Evolutionary conservation across 2,113 vertebrate genomes (phyloP).

Genomic region (Chascanopsetta lugubris): DNA sequence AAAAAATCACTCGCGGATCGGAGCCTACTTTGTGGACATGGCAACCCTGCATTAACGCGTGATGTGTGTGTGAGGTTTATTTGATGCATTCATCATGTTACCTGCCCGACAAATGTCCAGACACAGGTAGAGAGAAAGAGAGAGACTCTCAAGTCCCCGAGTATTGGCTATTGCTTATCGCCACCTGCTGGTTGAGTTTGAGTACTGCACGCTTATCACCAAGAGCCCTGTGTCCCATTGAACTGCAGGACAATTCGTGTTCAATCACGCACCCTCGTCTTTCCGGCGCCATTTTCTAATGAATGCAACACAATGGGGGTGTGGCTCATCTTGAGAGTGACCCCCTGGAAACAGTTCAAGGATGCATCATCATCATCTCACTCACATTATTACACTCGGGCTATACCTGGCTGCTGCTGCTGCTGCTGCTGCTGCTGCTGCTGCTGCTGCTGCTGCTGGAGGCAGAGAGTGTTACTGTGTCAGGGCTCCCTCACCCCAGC

Average conservation of each 20-base stretch:
- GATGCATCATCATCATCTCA: neutral
- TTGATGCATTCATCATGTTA: slow-evolving; percentile 13
- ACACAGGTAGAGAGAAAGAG: neutral
- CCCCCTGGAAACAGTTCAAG: neutral
- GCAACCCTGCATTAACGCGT: neutral
- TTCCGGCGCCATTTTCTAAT: neutral
- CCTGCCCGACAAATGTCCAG: neutral
- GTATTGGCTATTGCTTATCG: slow-evolving; percentile 15
- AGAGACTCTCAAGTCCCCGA: neutral
- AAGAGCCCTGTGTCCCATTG: neutral
- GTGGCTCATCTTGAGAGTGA: neutral
- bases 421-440: too few relatives aligned
- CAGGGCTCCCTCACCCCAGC: too few relatives aligned
- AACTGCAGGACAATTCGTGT: neutral
- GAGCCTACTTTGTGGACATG: slow-evolving; percentile 13
- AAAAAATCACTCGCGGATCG: slow-evolving; percentile 33
- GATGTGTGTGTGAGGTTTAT: neutral
- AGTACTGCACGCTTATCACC: neutral
- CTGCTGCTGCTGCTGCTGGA: too few relatives aligned
- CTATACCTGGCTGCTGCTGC: neutral
- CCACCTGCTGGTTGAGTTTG: slow-evolving; percentile 44
- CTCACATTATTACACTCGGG: neutral
- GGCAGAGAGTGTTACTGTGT: too few relatives aligned
- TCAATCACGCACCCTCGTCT: neutral
- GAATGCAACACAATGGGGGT: neutral